Conservation (phyloP, 2,797 vertebrate species). For the Diglossa cyanea region DNA sequence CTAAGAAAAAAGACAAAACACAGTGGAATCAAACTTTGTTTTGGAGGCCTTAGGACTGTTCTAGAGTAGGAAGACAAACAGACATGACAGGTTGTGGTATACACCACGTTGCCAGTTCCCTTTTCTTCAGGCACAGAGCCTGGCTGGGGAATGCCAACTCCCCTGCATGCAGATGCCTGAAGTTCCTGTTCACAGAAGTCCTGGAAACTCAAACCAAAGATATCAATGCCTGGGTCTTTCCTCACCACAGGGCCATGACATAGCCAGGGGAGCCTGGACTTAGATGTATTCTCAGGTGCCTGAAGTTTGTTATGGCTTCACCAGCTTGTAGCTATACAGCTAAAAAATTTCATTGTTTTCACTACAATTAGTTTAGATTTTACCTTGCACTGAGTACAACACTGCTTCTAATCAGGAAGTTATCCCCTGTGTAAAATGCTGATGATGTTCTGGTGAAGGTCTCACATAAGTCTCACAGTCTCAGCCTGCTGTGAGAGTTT, state of each 20-base stretch:
- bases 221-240: not conserved
- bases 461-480: rapidly evolving
- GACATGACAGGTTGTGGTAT: rapidly evolving
- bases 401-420: not conserved
- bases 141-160: not conserved
- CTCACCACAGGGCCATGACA: not conserved
- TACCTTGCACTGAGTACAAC: not conserved
- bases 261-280: not conserved
- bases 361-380: not conserved
- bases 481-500: not conserved
- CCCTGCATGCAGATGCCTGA: rapidly evolving
- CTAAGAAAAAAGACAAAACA: not conserved
- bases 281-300: not conserved
- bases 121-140: not conserved
- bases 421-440: not conserved
- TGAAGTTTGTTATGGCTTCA: not conserved
- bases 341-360: not conserved
- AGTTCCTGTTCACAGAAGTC: not conserved
- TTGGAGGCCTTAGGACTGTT: not conserved
- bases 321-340: not conserved
- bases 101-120: not conserved
- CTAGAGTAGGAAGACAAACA: not conserved
- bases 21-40: not conserved
- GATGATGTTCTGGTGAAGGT: not conserved
- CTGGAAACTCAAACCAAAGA: not conserved